phyloP scores from a whole-genome alignment of 2,797 vertebrate genomes.

The Sparidentex hasta region DNA sequence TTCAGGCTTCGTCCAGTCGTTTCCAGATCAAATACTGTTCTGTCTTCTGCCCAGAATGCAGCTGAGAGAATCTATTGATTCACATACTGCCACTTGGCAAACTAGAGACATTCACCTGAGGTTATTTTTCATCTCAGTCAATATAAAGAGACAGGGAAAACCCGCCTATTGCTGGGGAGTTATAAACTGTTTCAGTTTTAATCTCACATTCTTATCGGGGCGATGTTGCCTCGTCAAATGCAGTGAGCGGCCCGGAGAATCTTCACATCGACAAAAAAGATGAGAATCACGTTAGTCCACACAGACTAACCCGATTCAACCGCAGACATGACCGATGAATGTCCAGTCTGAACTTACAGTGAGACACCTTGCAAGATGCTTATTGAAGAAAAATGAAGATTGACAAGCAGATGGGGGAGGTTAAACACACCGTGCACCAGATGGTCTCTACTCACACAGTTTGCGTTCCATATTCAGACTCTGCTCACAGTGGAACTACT shows the following conservation, averaged over 20 bases:
- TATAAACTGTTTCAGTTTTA: conserved; percentile 8
- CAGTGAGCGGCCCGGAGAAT: background rate
- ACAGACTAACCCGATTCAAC: background rate
- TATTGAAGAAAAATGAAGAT: conserved; percentile 1
- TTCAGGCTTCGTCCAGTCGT: background rate
- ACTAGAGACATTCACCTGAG: background rate
- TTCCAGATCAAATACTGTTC: background rate
- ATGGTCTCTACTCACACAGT: conserved; percentile 21
- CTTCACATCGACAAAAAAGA: background rate
- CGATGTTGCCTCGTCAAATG: conserved; percentile 1
- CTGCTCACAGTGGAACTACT: background rate
- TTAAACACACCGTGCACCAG: conserved; percentile 22
- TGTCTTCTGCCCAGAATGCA: background rate
- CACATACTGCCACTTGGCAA: background rate
- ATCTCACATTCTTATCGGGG: background rate
- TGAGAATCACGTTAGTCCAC: background rate
- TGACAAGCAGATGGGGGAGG: conserved; percentile 20
- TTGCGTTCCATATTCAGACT: conserved; percentile 42
- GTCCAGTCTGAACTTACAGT: background rate
- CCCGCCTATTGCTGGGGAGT: background rate
- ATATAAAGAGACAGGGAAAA: background rate
- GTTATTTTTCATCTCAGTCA: background rate
- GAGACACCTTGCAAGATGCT: conserved; percentile 10
- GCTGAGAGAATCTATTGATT: background rate
- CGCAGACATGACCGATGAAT: background rate